These are phyloP conservation scores for Bombus pascuorum DNA, from an alignment of 1,140 invertebrate genomes.

Conservation along the genomic window DNA sequence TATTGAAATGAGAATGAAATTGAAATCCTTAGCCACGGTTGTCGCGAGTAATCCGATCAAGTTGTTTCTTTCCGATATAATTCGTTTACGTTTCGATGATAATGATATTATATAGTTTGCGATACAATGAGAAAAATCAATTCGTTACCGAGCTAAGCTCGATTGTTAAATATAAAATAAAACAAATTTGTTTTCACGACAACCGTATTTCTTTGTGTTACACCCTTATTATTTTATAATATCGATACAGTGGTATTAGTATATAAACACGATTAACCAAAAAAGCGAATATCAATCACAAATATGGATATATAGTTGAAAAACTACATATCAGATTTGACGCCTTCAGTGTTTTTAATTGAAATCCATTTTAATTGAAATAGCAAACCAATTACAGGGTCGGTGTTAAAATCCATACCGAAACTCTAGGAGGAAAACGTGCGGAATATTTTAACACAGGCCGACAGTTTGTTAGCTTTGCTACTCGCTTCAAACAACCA, in stretches of 20 bases:
- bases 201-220: no score
- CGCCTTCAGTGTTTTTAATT: slow-evolving; percentile 15
- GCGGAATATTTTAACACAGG: not conserved
- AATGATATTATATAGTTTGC: not conserved
- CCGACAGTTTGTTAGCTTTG: not conserved
- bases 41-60: no score
- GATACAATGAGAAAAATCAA: no score
- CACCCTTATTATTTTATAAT: not conserved
- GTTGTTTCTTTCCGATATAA: not conserved
- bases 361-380: not conserved
- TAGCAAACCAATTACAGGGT: not conserved
- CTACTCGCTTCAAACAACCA: not conserved
- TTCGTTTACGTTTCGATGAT: not conserved
- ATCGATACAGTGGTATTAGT: not conserved
- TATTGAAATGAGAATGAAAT: not conserved
- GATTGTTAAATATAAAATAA: no score
- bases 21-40: not conserved
- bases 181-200: not conserved
- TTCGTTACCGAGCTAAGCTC: no score
- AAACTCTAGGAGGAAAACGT: not conserved
- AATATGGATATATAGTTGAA: no score
- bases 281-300: not conserved
- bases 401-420: not conserved
- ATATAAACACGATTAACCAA: not conserved
- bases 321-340: not conserved